Percentiles rank a stretch among this genome's conserved stretches.
These are phyloP conservation scores for Isoperla grammatica DNA, from an alignment of 2,888 invertebrate species.

Conservation along the genomic window DNA sequence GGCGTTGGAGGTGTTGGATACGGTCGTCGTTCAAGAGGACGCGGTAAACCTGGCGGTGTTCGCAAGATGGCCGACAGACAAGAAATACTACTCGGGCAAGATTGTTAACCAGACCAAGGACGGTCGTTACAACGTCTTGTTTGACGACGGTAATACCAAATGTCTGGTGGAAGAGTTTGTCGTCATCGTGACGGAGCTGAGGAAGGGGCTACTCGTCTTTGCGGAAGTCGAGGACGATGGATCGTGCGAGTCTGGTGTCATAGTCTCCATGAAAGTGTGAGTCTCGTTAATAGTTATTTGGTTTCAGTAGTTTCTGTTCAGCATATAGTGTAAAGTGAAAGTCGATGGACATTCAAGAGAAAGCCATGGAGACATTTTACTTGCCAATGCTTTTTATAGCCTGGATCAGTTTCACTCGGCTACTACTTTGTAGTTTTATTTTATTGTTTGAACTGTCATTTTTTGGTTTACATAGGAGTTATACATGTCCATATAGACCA, in stretches of 20 bases:
- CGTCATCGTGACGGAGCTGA: conserved; percentile 40
- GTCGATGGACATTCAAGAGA: too few species aligned
- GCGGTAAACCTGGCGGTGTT: conserved; percentile 42
- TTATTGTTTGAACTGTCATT: too few species aligned
- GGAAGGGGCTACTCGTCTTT: conserved; percentile 52
- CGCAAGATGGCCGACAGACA: conserved; percentile 60
- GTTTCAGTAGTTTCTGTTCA: too few species aligned
- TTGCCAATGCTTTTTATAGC: too few species aligned
- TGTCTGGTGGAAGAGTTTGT: conserved; percentile 55
- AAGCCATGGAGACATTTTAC: too few species aligned
- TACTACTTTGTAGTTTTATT: too few species aligned
- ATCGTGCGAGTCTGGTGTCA: conserved; percentile 48
- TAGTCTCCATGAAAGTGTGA: conserved; percentile 10
- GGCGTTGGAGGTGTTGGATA: too few species aligned
- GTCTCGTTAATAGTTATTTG: background rate
- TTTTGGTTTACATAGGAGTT: too few species aligned
- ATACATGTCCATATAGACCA: too few species aligned
- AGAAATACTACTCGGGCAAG: conserved; percentile 59
- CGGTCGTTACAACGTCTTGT: conserved; percentile 57
- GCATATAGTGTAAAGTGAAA: too few species aligned
- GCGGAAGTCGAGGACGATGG: conserved; percentile 51
- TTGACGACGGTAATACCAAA: conserved; percentile 58
- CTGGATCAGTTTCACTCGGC: too few species aligned
- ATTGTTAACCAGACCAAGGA: conserved; percentile 51
- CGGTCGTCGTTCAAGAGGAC: background rate